A percentile compares a stretch with the other conserved stretches of the same genome.
Conservation (phyloP, 1,140 invertebrate genomes). For the Drosophila nikananu region DNA sequence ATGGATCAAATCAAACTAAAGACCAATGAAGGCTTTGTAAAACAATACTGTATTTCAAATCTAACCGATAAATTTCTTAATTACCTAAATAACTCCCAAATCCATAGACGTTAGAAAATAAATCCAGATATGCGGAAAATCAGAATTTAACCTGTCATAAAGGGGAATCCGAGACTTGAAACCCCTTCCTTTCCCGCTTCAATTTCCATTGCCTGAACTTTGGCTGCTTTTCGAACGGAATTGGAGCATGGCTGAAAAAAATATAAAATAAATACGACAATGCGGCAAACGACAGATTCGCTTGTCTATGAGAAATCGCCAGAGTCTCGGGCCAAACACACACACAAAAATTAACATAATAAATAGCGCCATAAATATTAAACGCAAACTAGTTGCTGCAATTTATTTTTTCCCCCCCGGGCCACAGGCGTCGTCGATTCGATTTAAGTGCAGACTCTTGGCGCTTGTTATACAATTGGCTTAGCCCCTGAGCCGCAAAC, state of each 20-base stretch:
- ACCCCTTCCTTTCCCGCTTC: conserved; percentile 1
- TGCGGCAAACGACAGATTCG: conserved; percentile 15
- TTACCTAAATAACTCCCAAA: neutral
- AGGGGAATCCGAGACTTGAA: neutral
- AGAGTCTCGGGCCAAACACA: neutral
- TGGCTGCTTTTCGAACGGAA: conserved; percentile 39
- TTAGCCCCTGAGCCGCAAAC: conserved; percentile 44
- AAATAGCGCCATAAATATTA: conserved; percentile 64
- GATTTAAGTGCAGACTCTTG: conserved; percentile 28
- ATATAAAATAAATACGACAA: neutral
- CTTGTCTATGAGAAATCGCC: conserved; percentile 37
- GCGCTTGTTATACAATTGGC: conserved; percentile 55
- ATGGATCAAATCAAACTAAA: too few relatives aligned
- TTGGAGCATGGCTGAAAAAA: conserved; percentile 52
- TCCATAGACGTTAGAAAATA: neutral
- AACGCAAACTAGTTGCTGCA: conserved; percentile 58
- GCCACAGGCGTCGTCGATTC: conserved; percentile 14
- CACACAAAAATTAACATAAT: conserved; percentile 56
- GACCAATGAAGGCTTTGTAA: neutral
- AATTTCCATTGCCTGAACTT: conserved; percentile 42
- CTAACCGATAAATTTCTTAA: neutral
- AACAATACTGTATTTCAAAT: neutral
- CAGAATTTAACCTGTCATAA: neutral
- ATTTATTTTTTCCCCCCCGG: conserved; percentile 38
- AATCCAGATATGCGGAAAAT: too few relatives aligned